A percentile compares a stretch with the other conserved stretches of the same genome.
These are phyloP conservation scores for Pycnomerus fuliginosus DNA, from an alignment of 2,888 invertebrate species.

Conservation along the genomic window DNA sequence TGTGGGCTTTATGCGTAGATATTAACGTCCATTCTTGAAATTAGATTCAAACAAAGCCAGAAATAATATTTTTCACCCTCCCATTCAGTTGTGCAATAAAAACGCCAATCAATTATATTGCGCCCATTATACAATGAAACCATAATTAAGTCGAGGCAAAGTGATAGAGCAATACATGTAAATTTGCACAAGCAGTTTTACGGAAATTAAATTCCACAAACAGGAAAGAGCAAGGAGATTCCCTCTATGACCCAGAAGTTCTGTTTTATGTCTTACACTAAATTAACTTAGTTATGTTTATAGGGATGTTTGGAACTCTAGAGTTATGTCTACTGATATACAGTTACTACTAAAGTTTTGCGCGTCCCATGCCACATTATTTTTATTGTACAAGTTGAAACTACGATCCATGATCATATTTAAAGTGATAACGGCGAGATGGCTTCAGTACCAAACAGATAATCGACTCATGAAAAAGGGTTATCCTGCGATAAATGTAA, in stretches of 20 bases:
- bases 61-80: no score
- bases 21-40: constrained; percentile 18
- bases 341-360: constrained; percentile 40
- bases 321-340: constrained; percentile 43
- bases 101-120: no score
- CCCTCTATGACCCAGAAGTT: constrained; percentile 31
- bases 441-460: constrained; percentile 7
- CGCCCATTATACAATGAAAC: no score
- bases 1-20: constrained; percentile 7
- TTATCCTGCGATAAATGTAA: constrained; percentile 36
- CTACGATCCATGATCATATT: constrained; percentile 21
- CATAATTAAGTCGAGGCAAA: no score
- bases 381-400: constrained; percentile 36
- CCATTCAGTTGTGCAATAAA: no score
- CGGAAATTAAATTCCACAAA: constrained; percentile 35
- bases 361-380: constrained; percentile 32
- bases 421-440: constrained; percentile 16
- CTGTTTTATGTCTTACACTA: constrained; percentile 45
- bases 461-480: constrained; percentile 38
- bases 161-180: no score
- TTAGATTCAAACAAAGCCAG: constrained; percentile 15
- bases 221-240: constrained; percentile 22
- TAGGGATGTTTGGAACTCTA: constrained; percentile 46
- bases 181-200: no score
- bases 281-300: constrained; percentile 49